Evolutionary conservation across 2,797 vertebrate species (phyloP).

Genomic region (Tarsius wallacei): DNA sequence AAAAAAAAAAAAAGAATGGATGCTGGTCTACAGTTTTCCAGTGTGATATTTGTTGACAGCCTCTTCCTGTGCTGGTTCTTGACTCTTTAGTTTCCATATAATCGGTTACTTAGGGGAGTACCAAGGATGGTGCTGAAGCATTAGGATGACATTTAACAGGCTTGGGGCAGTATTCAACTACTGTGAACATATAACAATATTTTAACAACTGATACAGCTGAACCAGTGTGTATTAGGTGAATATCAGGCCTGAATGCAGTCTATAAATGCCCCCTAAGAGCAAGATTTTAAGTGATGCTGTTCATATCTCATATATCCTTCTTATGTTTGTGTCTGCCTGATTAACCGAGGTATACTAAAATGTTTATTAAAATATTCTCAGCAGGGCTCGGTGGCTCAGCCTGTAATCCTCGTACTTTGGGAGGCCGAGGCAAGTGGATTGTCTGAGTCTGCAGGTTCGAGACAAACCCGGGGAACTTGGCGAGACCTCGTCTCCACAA

Average conservation of each 20-base stretch:
- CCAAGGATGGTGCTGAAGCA: slow-evolving; percentile 38
- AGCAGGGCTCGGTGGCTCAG: no score
- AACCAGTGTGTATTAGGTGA: neutral
- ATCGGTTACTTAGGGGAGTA: neutral
- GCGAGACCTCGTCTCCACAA: no score
- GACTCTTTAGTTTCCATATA: neutral
- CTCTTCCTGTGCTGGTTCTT: slow-evolving; percentile 14
- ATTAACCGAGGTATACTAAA: neutral
- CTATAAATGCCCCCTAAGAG: neutral
- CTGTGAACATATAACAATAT: slow-evolving; percentile 6
- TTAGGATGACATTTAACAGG: neutral
- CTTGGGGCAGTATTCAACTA: slow-evolving; percentile 15
- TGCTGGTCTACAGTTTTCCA: neutral
- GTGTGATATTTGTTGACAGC: neutral
- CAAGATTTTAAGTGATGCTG: slow-evolving; percentile 29
- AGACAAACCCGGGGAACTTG: no score
- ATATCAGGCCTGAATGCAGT: neutral
- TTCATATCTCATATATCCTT: neutral
- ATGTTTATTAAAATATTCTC: neutral
- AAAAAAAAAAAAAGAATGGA: neutral
- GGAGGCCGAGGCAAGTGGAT: no score
- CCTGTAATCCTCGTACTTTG: no score
- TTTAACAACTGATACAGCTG: slow-evolving; percentile 20
- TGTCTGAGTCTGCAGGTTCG: no score
- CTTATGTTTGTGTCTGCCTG: slow-evolving; percentile 5